Percentiles rank a stretch among this genome's conserved stretches.
Conservation (phyloP, 2,797 vertebrate genomes). For the Pygocentrus nattereri region DNA sequence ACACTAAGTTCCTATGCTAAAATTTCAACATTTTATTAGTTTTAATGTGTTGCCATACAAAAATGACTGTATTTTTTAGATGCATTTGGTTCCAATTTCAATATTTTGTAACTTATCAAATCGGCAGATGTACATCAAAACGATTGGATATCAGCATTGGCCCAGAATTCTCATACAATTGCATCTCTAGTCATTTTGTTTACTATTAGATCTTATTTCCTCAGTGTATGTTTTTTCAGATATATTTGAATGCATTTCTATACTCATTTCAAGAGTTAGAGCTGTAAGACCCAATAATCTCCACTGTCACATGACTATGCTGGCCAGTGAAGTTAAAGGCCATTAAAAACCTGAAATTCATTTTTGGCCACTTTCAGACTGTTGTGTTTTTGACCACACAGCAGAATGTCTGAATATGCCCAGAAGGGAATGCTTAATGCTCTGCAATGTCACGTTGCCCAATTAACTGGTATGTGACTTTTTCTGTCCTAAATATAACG, state of each 20-base stretch:
- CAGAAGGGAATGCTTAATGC: not conserved
- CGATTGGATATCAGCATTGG: too few species aligned
- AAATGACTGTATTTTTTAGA: too few species aligned
- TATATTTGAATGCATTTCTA: not conserved
- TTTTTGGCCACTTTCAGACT: not conserved
- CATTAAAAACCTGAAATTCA: not conserved
- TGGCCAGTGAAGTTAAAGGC: not conserved
- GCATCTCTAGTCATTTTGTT: too few species aligned
- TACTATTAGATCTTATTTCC: too few species aligned
- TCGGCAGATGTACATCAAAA: too few species aligned
- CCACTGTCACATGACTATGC: not conserved
- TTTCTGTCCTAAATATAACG: slow-evolving; percentile 10
- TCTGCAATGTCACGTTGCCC: not conserved
- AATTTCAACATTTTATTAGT: too few species aligned
- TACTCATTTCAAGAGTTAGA: not conserved
- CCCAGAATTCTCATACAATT: too few species aligned
- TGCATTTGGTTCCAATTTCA: too few species aligned
- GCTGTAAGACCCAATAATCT: not conserved
- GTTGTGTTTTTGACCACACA: not conserved
- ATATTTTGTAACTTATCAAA: too few species aligned
- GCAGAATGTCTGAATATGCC: not conserved
- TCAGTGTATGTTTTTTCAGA: too few species aligned
- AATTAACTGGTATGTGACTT: not conserved
- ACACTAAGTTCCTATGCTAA: too few species aligned
- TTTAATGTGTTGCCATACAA: too few species aligned